Evolutionary conservation across 2,888 invertebrate genomes (phyloP).

Genomic region (Polymixis flavicincta): DNA sequence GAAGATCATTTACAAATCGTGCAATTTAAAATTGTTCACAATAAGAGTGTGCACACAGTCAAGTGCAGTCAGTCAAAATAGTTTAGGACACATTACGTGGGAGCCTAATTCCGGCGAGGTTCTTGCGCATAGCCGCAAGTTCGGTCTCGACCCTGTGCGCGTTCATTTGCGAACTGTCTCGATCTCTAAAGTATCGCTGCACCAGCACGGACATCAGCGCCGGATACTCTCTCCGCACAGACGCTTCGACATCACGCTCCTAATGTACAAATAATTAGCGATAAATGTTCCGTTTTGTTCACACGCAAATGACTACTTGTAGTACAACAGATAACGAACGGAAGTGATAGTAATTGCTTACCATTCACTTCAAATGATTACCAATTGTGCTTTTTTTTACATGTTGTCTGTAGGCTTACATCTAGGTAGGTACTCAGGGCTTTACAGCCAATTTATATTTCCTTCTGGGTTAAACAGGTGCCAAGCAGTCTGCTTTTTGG

Average conservation of each 20-base stretch:
- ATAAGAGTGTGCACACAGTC: neutral
- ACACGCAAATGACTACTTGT: conserved; percentile 41
- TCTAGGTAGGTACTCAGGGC: neutral
- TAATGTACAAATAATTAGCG: conserved; percentile 65
- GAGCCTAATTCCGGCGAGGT: conserved; percentile 77
- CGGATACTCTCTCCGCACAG: conserved; percentile 85
- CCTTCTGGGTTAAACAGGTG: neutral
- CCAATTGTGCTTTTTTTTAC: conserved; percentile 8
- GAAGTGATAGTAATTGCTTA: conserved; percentile 40
- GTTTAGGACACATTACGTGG: neutral
- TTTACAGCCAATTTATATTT: neutral
- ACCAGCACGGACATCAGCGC: conserved; percentile 91
- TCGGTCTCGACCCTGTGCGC: conserved; percentile 80
- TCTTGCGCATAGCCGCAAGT: conserved; percentile 84
- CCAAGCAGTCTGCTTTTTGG: neutral
- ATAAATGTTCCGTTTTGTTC: conserved; percentile 41
- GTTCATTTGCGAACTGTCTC: conserved; percentile 63
- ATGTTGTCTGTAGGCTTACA: neutral
- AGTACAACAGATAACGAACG: neutral
- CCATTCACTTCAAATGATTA: conserved; percentile 39
- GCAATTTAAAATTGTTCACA: neutral
- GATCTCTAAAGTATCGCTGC: conserved; percentile 91
- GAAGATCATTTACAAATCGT: neutral
- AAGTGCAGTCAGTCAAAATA: neutral
- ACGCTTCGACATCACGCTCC: conserved; percentile 83